Conservation (phyloP, 2,113 vertebrate species). For the Murina feae region DNA sequence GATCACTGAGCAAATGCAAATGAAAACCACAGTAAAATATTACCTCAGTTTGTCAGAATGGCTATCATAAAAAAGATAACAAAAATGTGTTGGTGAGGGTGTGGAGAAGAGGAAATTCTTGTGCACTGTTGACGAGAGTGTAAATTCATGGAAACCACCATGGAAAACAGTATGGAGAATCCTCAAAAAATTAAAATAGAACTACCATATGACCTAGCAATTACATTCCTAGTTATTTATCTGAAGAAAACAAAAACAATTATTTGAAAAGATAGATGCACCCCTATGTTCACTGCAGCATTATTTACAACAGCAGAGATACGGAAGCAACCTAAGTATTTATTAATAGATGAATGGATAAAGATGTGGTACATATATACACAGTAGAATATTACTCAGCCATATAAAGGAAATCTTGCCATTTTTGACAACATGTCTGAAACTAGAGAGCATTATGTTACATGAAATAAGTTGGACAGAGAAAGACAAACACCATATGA, state of each 20-base stretch:
- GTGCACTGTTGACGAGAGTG: accelerated
- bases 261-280: neutral
- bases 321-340: neutral
- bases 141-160: neutral
- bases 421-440: neutral
- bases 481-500: neutral
- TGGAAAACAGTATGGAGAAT: neutral
- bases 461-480: neutral
- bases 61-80: neutral
- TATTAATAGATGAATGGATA: accelerated
- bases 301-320: neutral
- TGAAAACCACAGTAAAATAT: neutral
- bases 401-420: neutral
- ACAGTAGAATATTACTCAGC: neutral
- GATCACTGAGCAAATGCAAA: neutral
- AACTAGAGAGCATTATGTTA: neutral
- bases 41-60: neutral
- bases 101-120: neutral
- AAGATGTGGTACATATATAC: no score
- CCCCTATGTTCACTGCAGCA: neutral
- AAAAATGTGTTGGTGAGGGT: neutral
- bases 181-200: neutral
- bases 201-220: neutral
- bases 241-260: neutral
- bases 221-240: neutral